A percentile compares a stretch with the other conserved stretches of the same genome.
These are phyloP conservation scores for Dasyornis broadbenti DNA, from an alignment of 2,113 vertebrate genomes.

Conservation along the genomic window DNA sequence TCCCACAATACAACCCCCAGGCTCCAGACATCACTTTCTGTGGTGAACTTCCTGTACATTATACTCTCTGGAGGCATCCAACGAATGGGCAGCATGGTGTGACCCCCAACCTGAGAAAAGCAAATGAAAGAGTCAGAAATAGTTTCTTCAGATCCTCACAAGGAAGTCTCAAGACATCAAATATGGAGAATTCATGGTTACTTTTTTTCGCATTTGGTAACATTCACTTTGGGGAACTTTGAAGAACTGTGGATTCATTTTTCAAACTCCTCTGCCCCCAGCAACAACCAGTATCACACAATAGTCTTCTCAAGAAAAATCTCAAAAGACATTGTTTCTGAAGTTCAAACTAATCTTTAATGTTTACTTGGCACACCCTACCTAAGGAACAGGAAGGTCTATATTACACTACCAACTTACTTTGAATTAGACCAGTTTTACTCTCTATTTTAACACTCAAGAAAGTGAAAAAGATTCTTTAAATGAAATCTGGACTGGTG, in stretches of 20 bases:
- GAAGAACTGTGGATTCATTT: neutral
- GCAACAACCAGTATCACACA: neutral
- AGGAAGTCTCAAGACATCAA: neutral
- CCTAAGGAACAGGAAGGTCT: neutral
- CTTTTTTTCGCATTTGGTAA: neutral
- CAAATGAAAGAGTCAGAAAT: neutral
- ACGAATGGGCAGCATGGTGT: slow-evolving; percentile 97
- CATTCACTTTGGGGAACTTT: neutral
- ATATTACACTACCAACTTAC: neutral
- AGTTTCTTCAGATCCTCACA: neutral
- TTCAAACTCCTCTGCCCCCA: neutral
- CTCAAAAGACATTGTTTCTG: neutral
- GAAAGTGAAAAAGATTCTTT: neutral
- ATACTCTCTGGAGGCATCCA: slow-evolving; percentile 99
- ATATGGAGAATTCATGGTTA: neutral
- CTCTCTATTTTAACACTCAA: neutral
- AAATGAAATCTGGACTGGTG: neutral
- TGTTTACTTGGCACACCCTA: neutral
- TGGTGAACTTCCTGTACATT: slow-evolving; percentile 99
- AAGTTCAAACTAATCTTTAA: neutral
- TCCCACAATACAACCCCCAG: slow-evolving; percentile 98
- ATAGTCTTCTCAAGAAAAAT: neutral
- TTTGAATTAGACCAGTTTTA: neutral
- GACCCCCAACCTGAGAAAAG: slow-evolving; percentile 87
- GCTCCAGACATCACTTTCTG: slow-evolving; percentile 98